phyloP scores from a whole-genome alignment of 2,888 invertebrate genomes.

The Endomychus coccineus region DNA sequence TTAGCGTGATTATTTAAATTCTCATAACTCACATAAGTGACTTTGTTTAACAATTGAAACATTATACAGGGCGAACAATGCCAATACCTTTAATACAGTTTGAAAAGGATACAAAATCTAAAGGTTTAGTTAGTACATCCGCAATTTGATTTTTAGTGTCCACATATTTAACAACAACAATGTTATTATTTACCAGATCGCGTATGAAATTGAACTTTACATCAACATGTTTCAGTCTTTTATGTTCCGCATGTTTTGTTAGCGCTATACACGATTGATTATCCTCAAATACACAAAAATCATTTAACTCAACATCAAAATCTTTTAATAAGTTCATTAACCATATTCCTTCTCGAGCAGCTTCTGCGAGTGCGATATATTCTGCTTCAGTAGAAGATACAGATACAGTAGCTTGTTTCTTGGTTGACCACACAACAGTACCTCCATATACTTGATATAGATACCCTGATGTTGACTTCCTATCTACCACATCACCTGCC shows the following conservation, averaged over 20 bases:
- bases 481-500: slow-evolving; percentile 24
- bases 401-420: slow-evolving; percentile 28
- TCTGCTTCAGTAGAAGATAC: slow-evolving; percentile 34
- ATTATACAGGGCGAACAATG: too few species aligned
- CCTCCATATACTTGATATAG: slow-evolving; percentile 24
- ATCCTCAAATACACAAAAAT: slow-evolving; percentile 7
- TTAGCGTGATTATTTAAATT: too few species aligned
- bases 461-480: slow-evolving; percentile 28
- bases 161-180: background rate
- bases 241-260: slow-evolving; percentile 9
- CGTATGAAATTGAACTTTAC: too few species aligned
- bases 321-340: slow-evolving; percentile 7
- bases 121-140: background rate
- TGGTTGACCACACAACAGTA: slow-evolving; percentile 28
- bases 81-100: too few species aligned
- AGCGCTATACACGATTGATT: slow-evolving; percentile 13
- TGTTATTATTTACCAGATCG: too few species aligned
- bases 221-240: slow-evolving; percentile 17
- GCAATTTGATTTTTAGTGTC: background rate
- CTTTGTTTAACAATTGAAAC: too few species aligned
- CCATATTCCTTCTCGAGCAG: slow-evolving; percentile 27
- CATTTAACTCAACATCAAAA: too few species aligned
- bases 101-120: too few species aligned
- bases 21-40: too few species aligned
- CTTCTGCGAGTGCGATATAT: slow-evolving; percentile 28